phyloP scores from a whole-genome alignment of 2,888 invertebrate species.

The Gandaritis pyraliata region DNA sequence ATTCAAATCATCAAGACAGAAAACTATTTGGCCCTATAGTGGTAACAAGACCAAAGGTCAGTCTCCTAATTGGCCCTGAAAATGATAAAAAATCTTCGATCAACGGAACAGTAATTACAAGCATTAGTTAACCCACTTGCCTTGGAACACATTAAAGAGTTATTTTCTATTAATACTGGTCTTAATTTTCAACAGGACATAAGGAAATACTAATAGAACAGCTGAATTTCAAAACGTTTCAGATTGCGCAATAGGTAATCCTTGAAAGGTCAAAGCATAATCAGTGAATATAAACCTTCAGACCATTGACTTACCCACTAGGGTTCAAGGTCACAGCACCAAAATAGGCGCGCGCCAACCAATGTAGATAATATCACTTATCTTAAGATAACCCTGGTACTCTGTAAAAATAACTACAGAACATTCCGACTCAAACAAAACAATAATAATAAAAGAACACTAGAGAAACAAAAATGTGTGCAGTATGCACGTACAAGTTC shows the following conservation, averaged over 20 bases:
- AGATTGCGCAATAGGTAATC: conserved; percentile 14
- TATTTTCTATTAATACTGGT: conserved; percentile 9
- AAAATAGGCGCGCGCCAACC: conserved; percentile 26
- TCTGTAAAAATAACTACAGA: background rate
- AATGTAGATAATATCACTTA: background rate
- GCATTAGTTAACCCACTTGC: conserved; percentile 14
- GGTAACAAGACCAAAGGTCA: conserved; percentile 12
- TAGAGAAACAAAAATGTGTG: background rate
- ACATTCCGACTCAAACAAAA: background rate
- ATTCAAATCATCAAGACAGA: no score
- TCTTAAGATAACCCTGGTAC: background rate
- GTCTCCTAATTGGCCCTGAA: conserved; percentile 17
- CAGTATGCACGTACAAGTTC: background rate
- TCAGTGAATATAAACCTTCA: conserved; percentile 28
- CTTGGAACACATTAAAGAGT: conserved; percentile 11
- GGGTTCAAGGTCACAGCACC: conserved; percentile 52
- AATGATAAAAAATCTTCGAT: conserved; percentile 17
- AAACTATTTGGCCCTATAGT: conserved; percentile 11
- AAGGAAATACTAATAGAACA: no score
- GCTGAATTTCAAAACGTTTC: background rate
- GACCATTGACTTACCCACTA: conserved; percentile 46
- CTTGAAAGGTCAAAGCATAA: conserved; percentile 10
- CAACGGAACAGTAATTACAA: conserved; percentile 13
- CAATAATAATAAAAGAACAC: background rate
- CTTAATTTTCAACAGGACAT: no score